A percentile compares a stretch with the other conserved stretches of the same genome.
These are phyloP conservation scores for Megaceryle torquata DNA, from an alignment of 2,113 vertebrate species.

Conservation along the genomic window DNA sequence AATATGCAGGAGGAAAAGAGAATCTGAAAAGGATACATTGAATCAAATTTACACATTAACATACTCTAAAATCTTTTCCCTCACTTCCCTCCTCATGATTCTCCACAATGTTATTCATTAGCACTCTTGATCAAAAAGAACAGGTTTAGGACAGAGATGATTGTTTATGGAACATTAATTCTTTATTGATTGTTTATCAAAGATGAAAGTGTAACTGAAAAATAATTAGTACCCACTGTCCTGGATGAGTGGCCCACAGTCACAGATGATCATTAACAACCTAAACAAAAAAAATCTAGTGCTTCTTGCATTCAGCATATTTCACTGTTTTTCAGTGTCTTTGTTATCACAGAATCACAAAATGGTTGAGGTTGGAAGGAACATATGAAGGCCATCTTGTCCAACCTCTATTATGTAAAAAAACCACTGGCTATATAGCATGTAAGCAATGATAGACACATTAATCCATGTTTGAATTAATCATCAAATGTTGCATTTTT, in stretches of 20 bases:
- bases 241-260: neutral
- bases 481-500: neutral
- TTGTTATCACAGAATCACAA: neutral
- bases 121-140: neutral
- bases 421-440: neutral
- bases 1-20: neutral
- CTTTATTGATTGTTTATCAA: neutral
- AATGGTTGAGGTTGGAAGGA: neutral
- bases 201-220: neutral
- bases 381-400: neutral
- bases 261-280: neutral
- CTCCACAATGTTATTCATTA: neutral
- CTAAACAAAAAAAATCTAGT: neutral
- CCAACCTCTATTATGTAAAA: neutral
- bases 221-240: neutral
- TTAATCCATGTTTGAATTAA: neutral
- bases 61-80: neutral
- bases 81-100: neutral
- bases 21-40: neutral
- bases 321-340: neutral
- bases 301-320: neutral
- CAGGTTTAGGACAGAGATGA: neutral
- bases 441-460: neutral
- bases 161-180: neutral
- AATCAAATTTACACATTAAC: neutral